phyloP scores from a whole-genome alignment of 2,113 vertebrate genomes.

The Pluvianellus socialis region DNA sequence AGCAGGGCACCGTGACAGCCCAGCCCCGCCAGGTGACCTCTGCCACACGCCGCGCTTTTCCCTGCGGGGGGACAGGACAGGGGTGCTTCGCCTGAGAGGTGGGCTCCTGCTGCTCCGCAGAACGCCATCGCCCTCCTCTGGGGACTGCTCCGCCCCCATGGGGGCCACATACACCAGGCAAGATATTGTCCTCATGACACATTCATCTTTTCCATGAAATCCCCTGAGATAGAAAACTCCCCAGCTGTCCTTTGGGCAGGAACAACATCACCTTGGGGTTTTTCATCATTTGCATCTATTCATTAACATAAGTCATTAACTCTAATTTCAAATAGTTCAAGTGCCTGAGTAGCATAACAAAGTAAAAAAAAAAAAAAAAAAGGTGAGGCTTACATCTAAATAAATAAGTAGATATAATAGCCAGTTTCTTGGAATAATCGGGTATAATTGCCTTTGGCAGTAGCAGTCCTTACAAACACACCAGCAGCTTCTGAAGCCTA shows the following conservation, averaged over 20 bases:
- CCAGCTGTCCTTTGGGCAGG: neutral
- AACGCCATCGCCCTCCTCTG: too few species aligned
- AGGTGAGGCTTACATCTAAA: neutral
- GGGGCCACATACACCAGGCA: too few species aligned
- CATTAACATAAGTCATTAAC: neutral
- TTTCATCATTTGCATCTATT: neutral
- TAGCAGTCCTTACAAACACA: neutral
- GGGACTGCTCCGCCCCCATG: too few species aligned
- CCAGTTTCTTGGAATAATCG: neutral
- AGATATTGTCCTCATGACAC: rapidly evolving
- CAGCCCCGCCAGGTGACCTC: neutral
- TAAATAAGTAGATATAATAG: neutral
- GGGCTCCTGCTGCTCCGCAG: neutral
- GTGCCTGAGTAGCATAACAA: neutral
- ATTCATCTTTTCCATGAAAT: rapidly evolving
- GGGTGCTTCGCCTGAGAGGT: neutral
- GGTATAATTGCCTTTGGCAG: neutral
- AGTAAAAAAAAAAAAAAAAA: neutral
- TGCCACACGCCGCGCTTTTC: rapidly evolving
- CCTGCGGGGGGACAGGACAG: too few species aligned
- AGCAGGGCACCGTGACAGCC: rapidly evolving
- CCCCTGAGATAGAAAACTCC: neutral
- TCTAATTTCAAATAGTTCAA: neutral
- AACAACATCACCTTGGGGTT: neutral
- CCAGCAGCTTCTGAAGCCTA: neutral